phyloP scores from a whole-genome alignment of 1,140 invertebrate genomes.

The Leptopilina clavipes region DNA sequence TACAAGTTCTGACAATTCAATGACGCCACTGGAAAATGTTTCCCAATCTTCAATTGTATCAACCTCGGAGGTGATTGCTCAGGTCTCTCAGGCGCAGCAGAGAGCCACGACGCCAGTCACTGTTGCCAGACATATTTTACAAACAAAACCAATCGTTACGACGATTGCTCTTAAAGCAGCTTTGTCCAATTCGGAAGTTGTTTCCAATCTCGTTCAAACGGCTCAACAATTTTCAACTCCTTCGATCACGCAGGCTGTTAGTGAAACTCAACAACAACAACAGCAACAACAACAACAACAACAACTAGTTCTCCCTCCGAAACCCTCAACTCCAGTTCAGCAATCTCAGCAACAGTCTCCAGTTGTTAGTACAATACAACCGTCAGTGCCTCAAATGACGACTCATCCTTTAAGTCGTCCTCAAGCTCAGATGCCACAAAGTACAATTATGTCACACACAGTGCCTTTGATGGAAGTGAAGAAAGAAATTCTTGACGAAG shows the following conservation, averaged over 20 bases:
- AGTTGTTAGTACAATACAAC: conserved; percentile 56
- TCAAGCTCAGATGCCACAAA: conserved; percentile 66
- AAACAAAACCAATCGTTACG: not conserved
- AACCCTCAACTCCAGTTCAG: conserved; percentile 32
- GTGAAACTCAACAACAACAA: not conserved
- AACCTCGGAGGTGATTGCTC: conserved; percentile 3
- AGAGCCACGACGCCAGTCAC: conserved; percentile 48
- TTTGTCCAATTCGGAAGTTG: conserved; percentile 3
- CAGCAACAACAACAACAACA: too few relatives aligned
- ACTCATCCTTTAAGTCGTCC: conserved; percentile 58
- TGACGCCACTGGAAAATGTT: not conserved
- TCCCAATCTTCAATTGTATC: conserved; percentile 23
- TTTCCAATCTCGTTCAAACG: conserved; percentile 12
- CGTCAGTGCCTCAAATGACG: conserved; percentile 60
- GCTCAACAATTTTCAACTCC: not conserved
- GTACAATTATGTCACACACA: conserved; percentile 66
- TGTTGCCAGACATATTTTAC: not conserved
- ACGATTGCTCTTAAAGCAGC: conserved; percentile 16
- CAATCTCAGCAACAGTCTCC: conserved; percentile 41
- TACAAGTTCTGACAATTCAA: conserved; percentile 23
- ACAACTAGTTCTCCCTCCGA: not conserved
- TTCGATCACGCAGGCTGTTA: not conserved
- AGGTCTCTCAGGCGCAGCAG: conserved; percentile 54
- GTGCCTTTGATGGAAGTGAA: conserved; percentile 74
- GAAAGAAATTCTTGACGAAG: conserved; percentile 72